phyloP scores from a whole-genome alignment of 1,140 invertebrate species.

The Zophobas atratus region DNA sequence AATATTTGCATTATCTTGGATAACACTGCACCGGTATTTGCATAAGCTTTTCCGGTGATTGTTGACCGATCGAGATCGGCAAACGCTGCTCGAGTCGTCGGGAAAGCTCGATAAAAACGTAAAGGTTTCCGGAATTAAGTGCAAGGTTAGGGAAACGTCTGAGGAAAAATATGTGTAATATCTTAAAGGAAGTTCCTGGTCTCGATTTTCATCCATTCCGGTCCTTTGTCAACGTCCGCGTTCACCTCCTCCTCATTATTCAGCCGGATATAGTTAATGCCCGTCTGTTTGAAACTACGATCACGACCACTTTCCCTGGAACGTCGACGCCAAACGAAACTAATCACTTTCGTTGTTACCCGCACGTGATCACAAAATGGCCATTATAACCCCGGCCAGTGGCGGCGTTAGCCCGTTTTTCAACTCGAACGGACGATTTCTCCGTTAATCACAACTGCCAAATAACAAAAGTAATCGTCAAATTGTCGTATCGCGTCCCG shows the following conservation, averaged over 20 bases:
- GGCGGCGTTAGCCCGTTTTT: not conserved
- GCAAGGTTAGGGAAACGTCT: conserved; percentile 1
- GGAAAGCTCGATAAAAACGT: no score
- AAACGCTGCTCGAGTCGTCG: not conserved
- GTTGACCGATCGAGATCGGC: conserved; percentile 7
- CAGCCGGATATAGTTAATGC: conserved; percentile 30
- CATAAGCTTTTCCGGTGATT: conserved; percentile 20
- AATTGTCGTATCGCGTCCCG: no score
- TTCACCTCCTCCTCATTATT: conserved; percentile 31
- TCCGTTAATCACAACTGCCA: no score
- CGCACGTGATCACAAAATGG: conserved; percentile 24
- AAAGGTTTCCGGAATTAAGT: not conserved
- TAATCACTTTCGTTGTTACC: conserved; percentile 33
- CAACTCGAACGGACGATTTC: not conserved
- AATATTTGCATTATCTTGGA: conserved; percentile 9
- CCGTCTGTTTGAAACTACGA: conserved; percentile 25
- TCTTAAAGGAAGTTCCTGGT: conserved; percentile 5
- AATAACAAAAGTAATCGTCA: no score
- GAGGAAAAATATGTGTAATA: conserved; percentile 16
- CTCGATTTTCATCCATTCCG: conserved; percentile 19
- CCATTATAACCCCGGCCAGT: conserved; percentile 10
- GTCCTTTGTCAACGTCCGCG: conserved; percentile 23
- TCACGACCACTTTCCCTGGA: conserved; percentile 29
- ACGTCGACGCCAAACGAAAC: conserved; percentile 22
- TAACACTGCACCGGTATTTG: conserved; percentile 3